These are phyloP conservation scores for Troides aeacus DNA, from an alignment of 2,888 invertebrate genomes.

Conservation along the genomic window DNA sequence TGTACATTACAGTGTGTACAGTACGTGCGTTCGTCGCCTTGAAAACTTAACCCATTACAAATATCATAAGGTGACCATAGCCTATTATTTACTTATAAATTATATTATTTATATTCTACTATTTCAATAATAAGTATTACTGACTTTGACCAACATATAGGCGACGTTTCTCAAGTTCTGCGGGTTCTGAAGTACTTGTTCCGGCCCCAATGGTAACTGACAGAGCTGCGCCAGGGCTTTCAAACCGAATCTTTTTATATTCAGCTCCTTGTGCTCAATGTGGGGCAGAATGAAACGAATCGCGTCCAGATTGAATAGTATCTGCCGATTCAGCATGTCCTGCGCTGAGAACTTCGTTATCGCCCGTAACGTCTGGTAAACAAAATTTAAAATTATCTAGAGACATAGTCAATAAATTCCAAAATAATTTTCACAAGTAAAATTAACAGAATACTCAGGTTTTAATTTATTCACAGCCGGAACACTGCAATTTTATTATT, in stretches of 20 bases:
- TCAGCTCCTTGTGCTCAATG: conserved; percentile 61
- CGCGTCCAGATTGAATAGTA: conserved; percentile 56
- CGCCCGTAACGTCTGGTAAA: conserved; percentile 64
- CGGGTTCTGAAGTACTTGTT: conserved; percentile 61
- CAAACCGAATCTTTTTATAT: conserved; percentile 71
- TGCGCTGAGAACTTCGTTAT: conserved; percentile 71
- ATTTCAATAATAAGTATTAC: conserved; percentile 11
- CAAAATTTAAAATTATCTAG: not conserved
- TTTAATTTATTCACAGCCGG: no score
- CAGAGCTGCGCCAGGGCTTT: conserved; percentile 77
- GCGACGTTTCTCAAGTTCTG: conserved; percentile 66
- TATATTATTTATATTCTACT: no score
- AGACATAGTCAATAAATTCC: no score
- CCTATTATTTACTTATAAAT: no score
- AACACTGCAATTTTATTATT: no score
- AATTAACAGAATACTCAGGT: no score
- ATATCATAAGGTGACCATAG: no score
- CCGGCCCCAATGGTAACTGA: conserved; percentile 67
- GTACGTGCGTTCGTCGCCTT: no score
- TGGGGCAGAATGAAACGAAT: conserved; percentile 61
- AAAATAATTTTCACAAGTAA: no score
- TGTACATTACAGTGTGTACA: no score
- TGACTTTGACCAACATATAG: conserved; percentile 62
- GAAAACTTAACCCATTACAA: no score
- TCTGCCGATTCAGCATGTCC: conserved; percentile 60